Evolutionary conservation across 2,888 invertebrate genomes (phyloP), one percentile per base, ranked within the genome.

Genomic region (Melanostoma scalare): DNA sequence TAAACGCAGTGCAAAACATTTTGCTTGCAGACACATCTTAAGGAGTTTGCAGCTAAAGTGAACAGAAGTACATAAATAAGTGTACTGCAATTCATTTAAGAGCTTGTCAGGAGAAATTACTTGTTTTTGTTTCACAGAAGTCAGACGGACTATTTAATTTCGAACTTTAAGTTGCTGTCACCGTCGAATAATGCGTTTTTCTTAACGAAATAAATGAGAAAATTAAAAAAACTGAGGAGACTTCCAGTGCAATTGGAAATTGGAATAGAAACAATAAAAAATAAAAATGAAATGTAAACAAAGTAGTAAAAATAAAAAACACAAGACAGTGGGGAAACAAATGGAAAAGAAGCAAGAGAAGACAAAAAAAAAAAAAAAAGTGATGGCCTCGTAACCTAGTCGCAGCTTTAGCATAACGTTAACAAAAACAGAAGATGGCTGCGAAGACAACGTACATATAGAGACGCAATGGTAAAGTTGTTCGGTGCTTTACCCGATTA

Each of bases 371-470:
- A 42, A 55, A 61, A 65, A 46, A 68, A 78, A 73, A 78, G 9
- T 78, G 78, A 58, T 82, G 82, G 78, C 82, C 82, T 82, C 82
- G 78, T 82, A 82, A 82, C 82, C 82, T 69, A 82, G 82, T 82
- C 78, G 78, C 72, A 61, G 38, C 40, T 52, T 67, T 61, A 61
- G 68, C 81, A 78, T 73, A 74, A 82, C 56, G 77, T 68, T 67
- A 56, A 72, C 81, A 69, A 67, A 76, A 63, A 79, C 67, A 73
- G 68, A 82, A 60, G 77, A 77, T 67, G 56, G 61, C 50, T 58
- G 35, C 35, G 67, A 65, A 76, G 76, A 67, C 71, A 10, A 38
- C 31, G 30, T 44, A 20, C 20, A 20, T 20, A 20, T 20, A 20
- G 20, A 60, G 72, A 60, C 65, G 76, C 60, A 71, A n/a, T 50